These are phyloP conservation scores for Ophion slaviceki DNA, from an alignment of 2,888 invertebrate species.

Conservation along the genomic window DNA sequence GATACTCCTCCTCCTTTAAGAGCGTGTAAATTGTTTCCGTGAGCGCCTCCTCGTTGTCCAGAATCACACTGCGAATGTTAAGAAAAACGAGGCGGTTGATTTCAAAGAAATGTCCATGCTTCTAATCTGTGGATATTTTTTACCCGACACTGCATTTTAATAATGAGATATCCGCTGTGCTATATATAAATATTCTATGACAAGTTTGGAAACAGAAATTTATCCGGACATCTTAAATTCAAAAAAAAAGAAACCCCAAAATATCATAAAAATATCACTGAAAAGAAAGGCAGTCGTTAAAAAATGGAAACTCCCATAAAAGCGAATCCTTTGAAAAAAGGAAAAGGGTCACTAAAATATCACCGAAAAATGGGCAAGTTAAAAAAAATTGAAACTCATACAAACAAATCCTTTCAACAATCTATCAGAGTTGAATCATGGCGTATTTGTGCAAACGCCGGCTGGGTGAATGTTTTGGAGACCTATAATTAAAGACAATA, in stretches of 20 bases:
- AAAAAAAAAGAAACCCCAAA: not conserved
- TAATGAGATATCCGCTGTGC: not conserved
- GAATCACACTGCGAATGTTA: slow-evolving; percentile 73
- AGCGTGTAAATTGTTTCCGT: slow-evolving; percentile 88
- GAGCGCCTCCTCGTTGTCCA: slow-evolving; percentile 84
- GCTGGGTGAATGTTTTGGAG: no score
- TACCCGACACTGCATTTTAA: not conserved
- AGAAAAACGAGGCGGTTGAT: not conserved
- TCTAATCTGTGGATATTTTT: not conserved
- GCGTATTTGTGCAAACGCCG: no score
- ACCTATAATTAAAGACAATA: no score
- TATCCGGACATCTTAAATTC: not conserved
- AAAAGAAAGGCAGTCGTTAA: no score
- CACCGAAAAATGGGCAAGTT: no score
- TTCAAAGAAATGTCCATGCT: not conserved
- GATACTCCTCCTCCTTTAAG: slow-evolving; percentile 89
- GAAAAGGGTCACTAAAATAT: no score
- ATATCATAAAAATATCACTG: no score
- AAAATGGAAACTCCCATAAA: no score
- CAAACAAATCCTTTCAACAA: no score
- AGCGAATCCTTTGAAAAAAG: no score
- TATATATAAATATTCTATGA: not conserved
- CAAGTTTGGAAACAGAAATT: not conserved
- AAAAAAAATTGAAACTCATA: no score
- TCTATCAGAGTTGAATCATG: no score